A percentile compares a stretch with the other conserved stretches of the same genome.
These are phyloP conservation scores for Coleophora deauratella DNA, from an alignment of 2,888 invertebrate genomes.

Conservation along the genomic window DNA sequence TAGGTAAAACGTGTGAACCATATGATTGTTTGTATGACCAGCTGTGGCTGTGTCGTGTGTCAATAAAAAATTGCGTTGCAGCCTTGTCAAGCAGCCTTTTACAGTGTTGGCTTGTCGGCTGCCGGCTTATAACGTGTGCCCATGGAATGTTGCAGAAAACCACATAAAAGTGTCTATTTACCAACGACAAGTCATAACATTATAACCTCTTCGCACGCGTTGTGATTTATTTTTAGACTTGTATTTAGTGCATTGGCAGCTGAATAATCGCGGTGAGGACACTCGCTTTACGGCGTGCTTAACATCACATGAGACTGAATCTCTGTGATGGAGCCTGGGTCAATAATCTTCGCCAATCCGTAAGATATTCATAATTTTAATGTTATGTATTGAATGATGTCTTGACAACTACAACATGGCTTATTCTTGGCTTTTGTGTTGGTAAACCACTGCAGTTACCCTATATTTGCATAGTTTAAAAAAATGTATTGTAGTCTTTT, in stretches of 20 bases:
- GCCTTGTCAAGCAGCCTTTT: constrained; percentile 27
- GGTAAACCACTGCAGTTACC: constrained; percentile 14
- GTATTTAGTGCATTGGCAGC: constrained; percentile 61
- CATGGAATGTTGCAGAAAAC: constrained; percentile 18
- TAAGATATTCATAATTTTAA: constrained; percentile 48
- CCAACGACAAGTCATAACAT: constrained; percentile 28
- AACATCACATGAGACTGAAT: too few relatives aligned
- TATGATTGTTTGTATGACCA: constrained; percentile 61
- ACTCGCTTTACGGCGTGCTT: constrained; percentile 45
- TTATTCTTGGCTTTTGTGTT: constrained; percentile 23
- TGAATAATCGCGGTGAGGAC: constrained; percentile 41
- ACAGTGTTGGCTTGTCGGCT: constrained; percentile 46
- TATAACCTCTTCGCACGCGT: constrained; percentile 60
- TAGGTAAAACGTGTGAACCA: constrained; percentile 78
- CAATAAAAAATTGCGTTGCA: constrained; percentile 40
- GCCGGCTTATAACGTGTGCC: constrained; percentile 33
- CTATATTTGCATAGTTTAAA: constrained; percentile 5
- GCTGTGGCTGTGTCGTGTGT: constrained; percentile 48
- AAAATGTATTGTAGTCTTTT: too few relatives aligned
- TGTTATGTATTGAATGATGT: too few relatives aligned
- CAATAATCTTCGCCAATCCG: constrained; percentile 53
- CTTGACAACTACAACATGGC: too few relatives aligned
- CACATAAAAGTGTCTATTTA: constrained; percentile 22
- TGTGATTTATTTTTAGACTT: constrained; percentile 68
- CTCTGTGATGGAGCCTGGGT: constrained; percentile 39